Evolutionary conservation across 2,797 vertebrate genomes (phyloP), one percentile per base, ranked within the genome.

Genomic region (Acanthurus lineatus): DNA sequence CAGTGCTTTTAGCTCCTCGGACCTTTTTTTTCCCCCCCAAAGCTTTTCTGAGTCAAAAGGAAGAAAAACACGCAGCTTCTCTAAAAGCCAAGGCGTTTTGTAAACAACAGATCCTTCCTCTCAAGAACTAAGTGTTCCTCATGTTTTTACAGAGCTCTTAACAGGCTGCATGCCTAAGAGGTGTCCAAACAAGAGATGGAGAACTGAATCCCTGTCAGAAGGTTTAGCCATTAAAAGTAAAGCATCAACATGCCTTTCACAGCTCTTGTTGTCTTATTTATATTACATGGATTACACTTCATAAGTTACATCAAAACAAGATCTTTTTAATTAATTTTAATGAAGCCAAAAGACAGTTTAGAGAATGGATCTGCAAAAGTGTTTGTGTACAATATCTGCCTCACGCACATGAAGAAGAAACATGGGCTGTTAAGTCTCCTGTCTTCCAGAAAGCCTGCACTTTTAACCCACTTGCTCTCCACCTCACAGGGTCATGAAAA

Each of bases 61-160:
- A 56, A 51, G 16, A 73, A 82, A 85, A 67, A 49, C 68, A 69
- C 0, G 48, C 62, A 49, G 63, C 81, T 79, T 83, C 87, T 75
- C 69, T 90, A 81, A 89, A 90, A 90, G 91, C 86, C 59, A 47
- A 53, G 71, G 63, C 53, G 19, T 89, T 91, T 89, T 79, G 82
- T 91, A 86, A 90, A 92, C 90, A 91, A 84, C 84, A 77, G 49
- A 79, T 81, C 62, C 84, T 74, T 81, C 75, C 74, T 89, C 82
- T 64, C 77, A 79, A 87, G 73, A 76, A 77, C 84, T 83, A 85
- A 91, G 86, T 92, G 87, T 89, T 90, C 83, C 70, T 88, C 61
- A 20, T 86, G 90, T 89, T 92, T 88, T 89, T 79, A 77, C 82
- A 53, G 76, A 74, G 85, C 90, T 91, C 79, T 89, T 90, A 90